Evolutionary conservation across 2,888 invertebrate genomes (phyloP).

Genomic region (Drosophila bunnanda): DNA sequence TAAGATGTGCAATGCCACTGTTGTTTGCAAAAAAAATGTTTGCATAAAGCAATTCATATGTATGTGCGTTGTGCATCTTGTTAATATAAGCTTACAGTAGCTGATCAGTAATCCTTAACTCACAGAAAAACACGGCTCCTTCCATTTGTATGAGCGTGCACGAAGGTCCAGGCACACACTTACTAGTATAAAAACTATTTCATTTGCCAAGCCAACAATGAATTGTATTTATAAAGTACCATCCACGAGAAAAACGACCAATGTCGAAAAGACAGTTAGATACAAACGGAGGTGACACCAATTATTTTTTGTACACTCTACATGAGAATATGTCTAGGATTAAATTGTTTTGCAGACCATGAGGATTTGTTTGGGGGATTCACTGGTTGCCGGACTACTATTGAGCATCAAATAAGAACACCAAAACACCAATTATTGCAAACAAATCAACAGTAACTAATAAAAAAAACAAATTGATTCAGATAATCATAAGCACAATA

Average conservation of each 20-base stretch:
- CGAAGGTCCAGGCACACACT: conserved; percentile 36
- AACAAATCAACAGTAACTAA: conserved; percentile 22
- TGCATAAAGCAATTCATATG: not conserved
- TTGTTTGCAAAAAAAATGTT: not conserved
- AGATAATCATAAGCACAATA: conserved; percentile 79
- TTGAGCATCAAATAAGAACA: conserved; percentile 24
- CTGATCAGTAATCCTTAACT: conserved; percentile 17
- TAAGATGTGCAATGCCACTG: not conserved
- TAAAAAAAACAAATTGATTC: conserved; percentile 51
- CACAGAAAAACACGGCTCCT: conserved; percentile 59
- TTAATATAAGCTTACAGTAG: conserved; percentile 5
- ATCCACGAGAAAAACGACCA: conserved; percentile 70
- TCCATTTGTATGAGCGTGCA: conserved; percentile 63
- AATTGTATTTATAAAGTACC: conserved; percentile 56
- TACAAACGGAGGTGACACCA: conserved; percentile 37
- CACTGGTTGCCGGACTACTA: conserved; percentile 7
- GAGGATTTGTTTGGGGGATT: not conserved
- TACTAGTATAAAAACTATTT: conserved; percentile 45
- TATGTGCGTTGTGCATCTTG: not conserved
- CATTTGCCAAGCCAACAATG: conserved; percentile 57
- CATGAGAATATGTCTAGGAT: conserved; percentile 12
- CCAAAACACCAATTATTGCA: conserved; percentile 21
- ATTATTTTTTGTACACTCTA: conserved; percentile 59
- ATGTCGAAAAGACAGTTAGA: conserved; percentile 56
- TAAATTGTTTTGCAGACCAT: conserved; percentile 20